These are phyloP conservation scores for Artemia franciscana DNA, from an alignment of 1,140 invertebrate species.

Conservation along the genomic window DNA sequence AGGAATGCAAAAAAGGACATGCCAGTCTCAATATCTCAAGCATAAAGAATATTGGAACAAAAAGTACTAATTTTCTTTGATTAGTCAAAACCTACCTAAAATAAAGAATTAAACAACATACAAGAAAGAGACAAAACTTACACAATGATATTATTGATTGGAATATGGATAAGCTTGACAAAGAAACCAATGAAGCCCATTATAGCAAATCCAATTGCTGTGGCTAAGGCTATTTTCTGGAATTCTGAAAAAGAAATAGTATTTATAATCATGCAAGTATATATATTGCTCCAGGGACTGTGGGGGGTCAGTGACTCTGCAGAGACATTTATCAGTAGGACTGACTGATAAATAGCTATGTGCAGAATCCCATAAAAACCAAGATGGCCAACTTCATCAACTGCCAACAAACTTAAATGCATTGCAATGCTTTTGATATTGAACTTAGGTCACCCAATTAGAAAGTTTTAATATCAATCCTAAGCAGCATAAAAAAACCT, in stretches of 20 bases:
- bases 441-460: too few species aligned
- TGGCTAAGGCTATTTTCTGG: slow-evolving; percentile 98
- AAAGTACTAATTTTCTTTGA: too few species aligned
- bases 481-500: too few species aligned
- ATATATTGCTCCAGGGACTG: too few species aligned
- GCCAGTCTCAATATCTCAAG: background rate
- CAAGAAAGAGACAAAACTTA: too few species aligned
- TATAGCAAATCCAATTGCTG: slow-evolving; percentile 97
- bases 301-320: too few species aligned
- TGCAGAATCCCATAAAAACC: background rate
- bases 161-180: slow-evolving; percentile 98
- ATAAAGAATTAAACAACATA: too few species aligned
- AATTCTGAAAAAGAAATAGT: slow-evolving; percentile 54
- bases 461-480: too few species aligned
- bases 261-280: background rate
- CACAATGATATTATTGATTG: slow-evolving; percentile 99
- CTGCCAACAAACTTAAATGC: background rate
- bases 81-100: too few species aligned
- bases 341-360: background rate
- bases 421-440: background rate
- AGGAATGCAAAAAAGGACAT: background rate
- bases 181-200: slow-evolving; percentile 99
- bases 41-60: background rate
- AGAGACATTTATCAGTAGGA: too few species aligned
- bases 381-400: background rate